phyloP scores from a whole-genome alignment of 2,888 invertebrate genomes.

The Aporophyla lueneburgensis region DNA sequence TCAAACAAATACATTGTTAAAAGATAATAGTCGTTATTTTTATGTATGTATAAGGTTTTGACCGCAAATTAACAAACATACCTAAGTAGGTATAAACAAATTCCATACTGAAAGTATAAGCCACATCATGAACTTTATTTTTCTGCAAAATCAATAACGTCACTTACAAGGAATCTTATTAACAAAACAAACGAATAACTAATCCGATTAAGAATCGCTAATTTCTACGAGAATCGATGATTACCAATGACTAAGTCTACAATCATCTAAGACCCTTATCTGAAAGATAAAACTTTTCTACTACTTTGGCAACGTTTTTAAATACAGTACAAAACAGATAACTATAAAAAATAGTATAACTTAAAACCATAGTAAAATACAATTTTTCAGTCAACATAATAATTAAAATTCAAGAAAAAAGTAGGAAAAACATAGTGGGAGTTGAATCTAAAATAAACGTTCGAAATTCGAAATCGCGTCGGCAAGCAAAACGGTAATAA shows the following conservation, averaged over 20 bases:
- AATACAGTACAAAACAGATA: background rate
- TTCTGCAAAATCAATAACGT: background rate
- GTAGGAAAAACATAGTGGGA: background rate
- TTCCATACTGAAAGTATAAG: background rate
- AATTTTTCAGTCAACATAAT: too few relatives aligned
- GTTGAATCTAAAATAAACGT: background rate
- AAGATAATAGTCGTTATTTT: background rate
- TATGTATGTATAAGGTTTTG: background rate
- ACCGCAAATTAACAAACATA: background rate
- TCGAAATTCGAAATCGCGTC: conserved; percentile 3
- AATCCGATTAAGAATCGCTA: conserved; percentile 3
- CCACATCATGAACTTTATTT: background rate
- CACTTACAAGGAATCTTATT: background rate
- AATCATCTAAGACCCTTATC: background rate
- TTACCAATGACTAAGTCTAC: background rate
- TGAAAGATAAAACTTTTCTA: background rate
- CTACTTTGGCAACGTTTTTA: background rate
- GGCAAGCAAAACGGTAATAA: conserved; percentile 37
- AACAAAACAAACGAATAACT: background rate
- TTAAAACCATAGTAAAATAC: background rate
- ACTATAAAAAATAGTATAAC: background rate
- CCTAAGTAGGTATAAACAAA: background rate
- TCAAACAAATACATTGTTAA: background rate
- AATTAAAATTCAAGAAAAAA: background rate
- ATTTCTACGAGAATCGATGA: conserved; percentile 1